A percentile compares a stretch with the other conserved stretches of the same genome.
phyloP scores from a whole-genome alignment of 2,113 vertebrate genomes.

The Elephantulus edwardii region DNA sequence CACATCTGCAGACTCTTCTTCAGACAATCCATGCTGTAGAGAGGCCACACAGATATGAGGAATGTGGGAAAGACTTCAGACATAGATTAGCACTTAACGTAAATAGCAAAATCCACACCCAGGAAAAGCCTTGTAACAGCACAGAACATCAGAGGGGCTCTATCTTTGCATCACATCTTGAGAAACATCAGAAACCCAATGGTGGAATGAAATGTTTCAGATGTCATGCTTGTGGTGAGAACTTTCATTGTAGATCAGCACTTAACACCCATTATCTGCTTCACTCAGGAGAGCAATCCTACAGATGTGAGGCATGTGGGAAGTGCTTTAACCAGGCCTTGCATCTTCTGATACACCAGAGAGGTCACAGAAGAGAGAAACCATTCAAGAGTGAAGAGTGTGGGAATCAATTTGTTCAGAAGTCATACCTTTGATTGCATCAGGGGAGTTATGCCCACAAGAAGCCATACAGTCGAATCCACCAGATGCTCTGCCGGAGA shows the following conservation, averaged over 20 bases:
- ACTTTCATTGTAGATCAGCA: background rate
- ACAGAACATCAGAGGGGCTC: background rate
- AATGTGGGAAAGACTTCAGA: background rate
- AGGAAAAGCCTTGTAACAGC: background rate
- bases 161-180: background rate
- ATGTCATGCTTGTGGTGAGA: background rate
- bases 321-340: background rate
- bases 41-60: background rate
- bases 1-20: background rate
- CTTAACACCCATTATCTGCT: background rate
- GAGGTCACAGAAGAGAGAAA: background rate
- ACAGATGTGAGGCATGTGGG: background rate
- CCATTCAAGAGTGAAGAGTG: background rate
- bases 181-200: background rate
- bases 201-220: background rate
- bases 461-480: background rate
- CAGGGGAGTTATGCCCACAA: background rate
- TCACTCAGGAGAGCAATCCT: background rate
- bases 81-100: background rate
- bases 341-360: background rate
- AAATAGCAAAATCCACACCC: background rate
- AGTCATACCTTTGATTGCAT: background rate
- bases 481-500: too few species aligned
- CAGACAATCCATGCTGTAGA: background rate
- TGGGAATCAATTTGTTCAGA: slow-evolving; percentile 36